These are phyloP conservation scores for Rhizoglyphus robini DNA, from an alignment of 1,140 invertebrate genomes.

Conservation along the genomic window DNA sequence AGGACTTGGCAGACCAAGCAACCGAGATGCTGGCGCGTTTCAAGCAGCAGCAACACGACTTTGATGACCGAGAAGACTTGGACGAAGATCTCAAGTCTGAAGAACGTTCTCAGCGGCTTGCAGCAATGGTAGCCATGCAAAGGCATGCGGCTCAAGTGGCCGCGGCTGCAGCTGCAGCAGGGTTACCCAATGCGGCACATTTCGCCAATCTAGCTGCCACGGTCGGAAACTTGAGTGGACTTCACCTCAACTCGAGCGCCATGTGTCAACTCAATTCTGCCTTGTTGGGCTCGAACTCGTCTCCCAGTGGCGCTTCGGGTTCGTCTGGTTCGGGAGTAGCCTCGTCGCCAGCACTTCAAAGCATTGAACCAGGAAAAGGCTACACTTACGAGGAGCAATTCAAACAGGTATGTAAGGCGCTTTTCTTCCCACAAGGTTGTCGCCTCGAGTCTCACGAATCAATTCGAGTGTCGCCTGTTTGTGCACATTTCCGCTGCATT, in stretches of 20 bases:
- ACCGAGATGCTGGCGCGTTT: constrained; percentile 1
- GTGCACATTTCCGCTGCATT: background rate
- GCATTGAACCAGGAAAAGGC: constrained; percentile 21
- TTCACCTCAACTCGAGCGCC: constrained; percentile 9
- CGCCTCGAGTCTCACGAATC: too few relatives aligned
- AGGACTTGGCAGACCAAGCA: background rate
- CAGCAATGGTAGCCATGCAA: constrained; percentile 4
- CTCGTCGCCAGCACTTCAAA: constrained; percentile 15
- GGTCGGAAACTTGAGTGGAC: background rate
- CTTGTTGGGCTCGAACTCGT: constrained; percentile 10
- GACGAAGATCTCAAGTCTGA: background rate
- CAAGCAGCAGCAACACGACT: background rate
- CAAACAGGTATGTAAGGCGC: constrained; percentile 25
- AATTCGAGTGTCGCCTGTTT: background rate
- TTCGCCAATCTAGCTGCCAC: constrained; percentile 7
- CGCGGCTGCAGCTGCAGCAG: constrained; percentile 2
- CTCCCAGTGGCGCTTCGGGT: constrained; percentile 13
- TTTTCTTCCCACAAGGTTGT: background rate
- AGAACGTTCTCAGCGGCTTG: background rate
- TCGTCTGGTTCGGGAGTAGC: constrained; percentile 17
- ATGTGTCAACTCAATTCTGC: constrained; percentile 18
- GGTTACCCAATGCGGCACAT: constrained; percentile 8
- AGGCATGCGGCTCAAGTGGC: constrained; percentile 17
- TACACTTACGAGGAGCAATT: constrained; percentile 29
- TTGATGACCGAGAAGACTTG: background rate